A percentile compares a stretch with the other conserved stretches of the same genome.
Conservation (phyloP, 1,140 invertebrate genomes). For the Rhopalosiphum maidis region DNA sequence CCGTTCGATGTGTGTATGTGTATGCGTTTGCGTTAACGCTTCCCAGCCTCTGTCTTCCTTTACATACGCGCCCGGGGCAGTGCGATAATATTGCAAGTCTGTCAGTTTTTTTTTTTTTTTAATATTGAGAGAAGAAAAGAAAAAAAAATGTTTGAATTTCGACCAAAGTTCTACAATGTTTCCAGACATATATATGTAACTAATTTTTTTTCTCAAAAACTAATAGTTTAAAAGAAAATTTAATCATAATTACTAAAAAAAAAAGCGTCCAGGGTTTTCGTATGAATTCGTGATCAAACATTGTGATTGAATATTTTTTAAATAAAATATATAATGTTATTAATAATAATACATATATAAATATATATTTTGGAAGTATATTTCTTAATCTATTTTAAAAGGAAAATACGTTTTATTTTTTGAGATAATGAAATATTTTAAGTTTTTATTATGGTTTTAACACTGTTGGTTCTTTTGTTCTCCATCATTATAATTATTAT, state of each 20-base stretch:
- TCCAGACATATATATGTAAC: slow-evolving; percentile 3
- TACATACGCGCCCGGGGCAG: background rate
- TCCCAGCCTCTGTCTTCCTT: slow-evolving; percentile 47
- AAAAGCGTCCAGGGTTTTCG: slow-evolving; percentile 57
- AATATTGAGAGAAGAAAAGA: background rate
- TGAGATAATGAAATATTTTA: slow-evolving; percentile 51
- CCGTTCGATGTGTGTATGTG: background rate
- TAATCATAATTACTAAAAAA: slow-evolving; percentile 54
- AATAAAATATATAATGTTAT: slow-evolving; percentile 53
- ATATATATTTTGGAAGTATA: slow-evolving; percentile 54
- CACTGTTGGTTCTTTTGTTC: slow-evolving; percentile 56
- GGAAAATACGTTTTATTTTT: slow-evolving; percentile 49
- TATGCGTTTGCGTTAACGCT: background rate
- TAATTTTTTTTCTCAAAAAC: slow-evolving; percentile 8
- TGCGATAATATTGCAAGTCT: background rate
- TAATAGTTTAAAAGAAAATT: slow-evolving; percentile 47
- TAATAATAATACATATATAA: slow-evolving; percentile 38
- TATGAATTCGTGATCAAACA: slow-evolving; percentile 57
- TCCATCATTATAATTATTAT: slow-evolving; percentile 55
- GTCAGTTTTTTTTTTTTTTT: background rate
- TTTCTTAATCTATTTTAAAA: slow-evolving; percentile 54
- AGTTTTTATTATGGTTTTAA: slow-evolving; percentile 57
- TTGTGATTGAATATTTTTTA: slow-evolving; percentile 58
- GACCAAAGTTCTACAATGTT: slow-evolving; percentile 41
- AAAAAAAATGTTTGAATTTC: slow-evolving; percentile 10